Conservation (phyloP, 2,113 vertebrate genomes). For the Cebidichthys violaceus region DNA sequence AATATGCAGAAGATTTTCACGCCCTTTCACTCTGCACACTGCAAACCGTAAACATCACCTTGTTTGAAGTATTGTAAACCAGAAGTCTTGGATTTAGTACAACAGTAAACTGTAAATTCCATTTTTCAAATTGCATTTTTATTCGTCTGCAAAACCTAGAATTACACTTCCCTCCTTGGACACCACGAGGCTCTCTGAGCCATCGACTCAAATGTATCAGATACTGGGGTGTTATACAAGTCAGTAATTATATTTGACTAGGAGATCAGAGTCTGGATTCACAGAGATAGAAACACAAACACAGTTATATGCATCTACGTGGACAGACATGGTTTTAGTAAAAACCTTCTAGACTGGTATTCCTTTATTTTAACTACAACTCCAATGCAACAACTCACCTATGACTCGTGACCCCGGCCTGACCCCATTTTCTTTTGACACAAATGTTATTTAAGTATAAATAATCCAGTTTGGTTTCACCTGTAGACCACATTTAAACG, state of each 20-base stretch:
- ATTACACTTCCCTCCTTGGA: conserved; percentile 25
- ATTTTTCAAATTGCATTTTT: conserved; percentile 38
- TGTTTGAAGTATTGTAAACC: not conserved
- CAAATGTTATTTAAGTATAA: conserved; percentile 1
- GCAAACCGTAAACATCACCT: conserved; percentile 9
- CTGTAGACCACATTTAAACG: not conserved
- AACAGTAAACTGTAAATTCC: conserved; percentile 16
- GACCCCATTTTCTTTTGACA: not conserved
- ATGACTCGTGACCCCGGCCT: not conserved
- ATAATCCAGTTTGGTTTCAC: not conserved
- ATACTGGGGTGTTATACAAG: conserved; percentile 31
- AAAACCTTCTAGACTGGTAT: not conserved
- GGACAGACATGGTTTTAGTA: conserved; percentile 5
- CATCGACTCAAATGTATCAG: conserved; percentile 41
- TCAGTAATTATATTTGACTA: conserved; percentile 63
- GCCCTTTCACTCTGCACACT: not conserved
- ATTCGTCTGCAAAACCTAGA: conserved; percentile 50
- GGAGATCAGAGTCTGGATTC: conserved; percentile 51
- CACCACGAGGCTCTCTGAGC: conserved; percentile 24
- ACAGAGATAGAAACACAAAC: conserved; percentile 33
- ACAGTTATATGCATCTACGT: conserved; percentile 12
- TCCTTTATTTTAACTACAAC: not conserved
- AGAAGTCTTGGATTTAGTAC: conserved; percentile 2
- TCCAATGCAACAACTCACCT: not conserved
- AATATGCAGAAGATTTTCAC: not conserved